Base-by-base conservation (phyloP, 1,140 invertebrate genomes). In the Samia ricini region DNA sequence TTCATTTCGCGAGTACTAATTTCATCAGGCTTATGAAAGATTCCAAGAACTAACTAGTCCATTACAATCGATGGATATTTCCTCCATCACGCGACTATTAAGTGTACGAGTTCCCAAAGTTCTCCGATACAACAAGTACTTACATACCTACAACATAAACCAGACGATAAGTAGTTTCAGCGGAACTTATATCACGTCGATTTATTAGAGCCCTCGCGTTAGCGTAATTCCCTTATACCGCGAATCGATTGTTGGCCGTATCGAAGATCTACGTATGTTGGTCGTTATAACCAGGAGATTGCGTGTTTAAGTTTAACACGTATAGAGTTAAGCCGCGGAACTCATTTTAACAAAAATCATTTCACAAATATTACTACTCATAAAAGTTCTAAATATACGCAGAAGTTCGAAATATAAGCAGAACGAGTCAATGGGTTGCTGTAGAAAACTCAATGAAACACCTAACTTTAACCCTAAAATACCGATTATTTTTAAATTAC, bases 231-330 rank as follows among this genome's bases (percentile, higher is more conserved):
- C 24, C 21, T n/a, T 59, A 22, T 23, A 48, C 15, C 22, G 5
- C 22, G 22, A 59, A 49, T 21, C 8, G n/a, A 19, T 22, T 21
- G 18, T 26, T 42, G 36, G 42, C 7, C 24, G 24, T 59, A 59
- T 59, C 42, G 10, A 7, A 42, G 57, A n/a, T 59, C 57, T 10
- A 6, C 10, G 24, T 20, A 59, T 15, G 22, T 42, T 49, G 57
- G 57, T 49, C 36, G 56, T 20, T 36, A 12, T 19, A 56, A 42
- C 26, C 56, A 52, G 48, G 24, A 29, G 59, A 50, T 60, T 52
- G 59, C 59, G 59, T 60, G 59, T 52, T 60, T 52, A 15, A 22
- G 48, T 51, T n/a, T 52, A 52, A 52, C 59, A 60, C 59, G 59
- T 60, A 52, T 21, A 10, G n/a, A 8, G 56, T 57, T 57, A 57